Evolutionary conservation across 2,888 invertebrate genomes (phyloP).

Genomic region (Eugnorisma glareosa): DNA sequence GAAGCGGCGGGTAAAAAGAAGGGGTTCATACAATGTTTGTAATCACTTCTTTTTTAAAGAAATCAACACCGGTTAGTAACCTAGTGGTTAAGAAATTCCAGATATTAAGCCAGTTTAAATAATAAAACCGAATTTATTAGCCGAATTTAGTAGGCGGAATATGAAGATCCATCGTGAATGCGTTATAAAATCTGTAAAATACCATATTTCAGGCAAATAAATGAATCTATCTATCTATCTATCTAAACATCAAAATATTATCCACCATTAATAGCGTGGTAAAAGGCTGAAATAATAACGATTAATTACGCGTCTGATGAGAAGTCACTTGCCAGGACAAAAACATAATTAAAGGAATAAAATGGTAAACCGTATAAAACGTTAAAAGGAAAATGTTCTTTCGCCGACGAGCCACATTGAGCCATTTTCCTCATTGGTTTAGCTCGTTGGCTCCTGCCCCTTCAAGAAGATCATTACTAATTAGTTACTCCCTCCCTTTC

Average conservation of each 20-base stretch:
- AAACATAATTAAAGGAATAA: constrained; percentile 6
- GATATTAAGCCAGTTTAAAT: not conserved
- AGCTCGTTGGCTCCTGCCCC: constrained; percentile 23
- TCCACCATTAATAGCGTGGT: constrained; percentile 15
- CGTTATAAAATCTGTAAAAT: too few relatives aligned
- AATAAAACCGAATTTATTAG: too few relatives aligned
- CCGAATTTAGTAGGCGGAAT: too few relatives aligned
- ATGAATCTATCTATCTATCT: too few relatives aligned
- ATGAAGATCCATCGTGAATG: too few relatives aligned
- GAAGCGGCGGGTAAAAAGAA: not conserved
- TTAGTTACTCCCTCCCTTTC: constrained; percentile 31
- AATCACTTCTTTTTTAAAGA: not conserved
- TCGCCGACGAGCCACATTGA: constrained; percentile 22
- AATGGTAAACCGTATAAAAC: not conserved
- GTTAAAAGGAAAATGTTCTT: not conserved
- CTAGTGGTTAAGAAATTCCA: not conserved
- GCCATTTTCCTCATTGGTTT: constrained; percentile 56
- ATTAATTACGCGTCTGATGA: not conserved
- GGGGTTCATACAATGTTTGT: not conserved
- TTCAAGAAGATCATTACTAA: constrained; percentile 52
- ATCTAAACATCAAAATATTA: not conserved
- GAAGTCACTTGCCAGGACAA: not conserved
- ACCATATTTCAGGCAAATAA: too few relatives aligned
- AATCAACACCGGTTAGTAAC: not conserved
- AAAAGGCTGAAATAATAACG: constrained; percentile 5